Evolutionary conservation across 2,888 invertebrate genomes (phyloP), one percentile per base, ranked within the genome.

Genomic region (Luperina nickerlii): DNA sequence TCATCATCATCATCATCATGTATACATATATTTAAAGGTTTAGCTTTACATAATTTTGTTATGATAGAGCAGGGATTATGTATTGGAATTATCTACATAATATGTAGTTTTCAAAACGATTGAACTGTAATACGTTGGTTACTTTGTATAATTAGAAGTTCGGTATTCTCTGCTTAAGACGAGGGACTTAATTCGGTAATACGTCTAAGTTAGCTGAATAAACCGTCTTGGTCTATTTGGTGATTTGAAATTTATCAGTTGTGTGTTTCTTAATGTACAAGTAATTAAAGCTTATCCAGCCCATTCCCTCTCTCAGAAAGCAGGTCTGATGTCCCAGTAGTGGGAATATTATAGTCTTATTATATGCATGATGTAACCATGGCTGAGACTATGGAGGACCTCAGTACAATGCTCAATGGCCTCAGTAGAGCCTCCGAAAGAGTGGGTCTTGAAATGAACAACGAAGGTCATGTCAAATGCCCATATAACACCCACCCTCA

Each of bases 21-120:
- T 78, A 81, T 81, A 73, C 81, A 87, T 82, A 87, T 82, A 81
- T 87, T 85, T 82, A 77, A 84, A 82, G 74, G 85, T 78, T 82
- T 65, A 67, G 80, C 66, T 78, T 83, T 83, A 70, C 72, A 87
- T 84, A 78, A 86, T 74, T 74, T 72, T 72, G 78, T 79, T 80
- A 77, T 70, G 38, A 81, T 60, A 68, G 66, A 73, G 76, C 18
- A 45, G 32, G 78, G 69, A 71, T 78, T 83, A 84, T 60, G 32
- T 82, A 84, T 82, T 79, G 72, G 11, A 79, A 79, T 57, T 82
- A 68, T 72, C 27, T 70, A 60, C 78, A 78, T 78, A 84, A 81
- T 54, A 78, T 70, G 78, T 67, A 71, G 79, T 69, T 71, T 78
- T 71, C 54, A 45, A 70, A 78, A 84, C 45, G 70, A n/a, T 78